A percentile compares a stretch with the other conserved stretches of the same genome.
These are phyloP conservation scores for Gopherus flavomarginatus DNA, from an alignment of 2,113 vertebrate genomes.

Conservation along the genomic window DNA sequence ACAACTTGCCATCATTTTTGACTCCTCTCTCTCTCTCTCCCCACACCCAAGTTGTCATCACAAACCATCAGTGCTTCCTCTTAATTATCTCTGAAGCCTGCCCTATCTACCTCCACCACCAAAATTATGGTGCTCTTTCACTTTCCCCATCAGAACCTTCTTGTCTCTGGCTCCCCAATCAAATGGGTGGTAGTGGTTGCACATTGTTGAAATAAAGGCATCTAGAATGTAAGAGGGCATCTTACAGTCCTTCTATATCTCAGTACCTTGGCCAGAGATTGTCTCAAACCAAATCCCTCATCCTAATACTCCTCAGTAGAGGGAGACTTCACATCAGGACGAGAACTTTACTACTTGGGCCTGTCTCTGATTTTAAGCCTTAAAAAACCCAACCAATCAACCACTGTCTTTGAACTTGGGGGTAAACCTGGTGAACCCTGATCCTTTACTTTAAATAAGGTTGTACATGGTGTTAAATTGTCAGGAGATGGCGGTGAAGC, in stretches of 20 bases:
- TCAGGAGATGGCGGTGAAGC: background rate
- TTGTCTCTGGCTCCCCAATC: background rate
- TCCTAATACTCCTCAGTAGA: background rate
- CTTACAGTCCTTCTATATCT: slow-evolving; percentile 4
- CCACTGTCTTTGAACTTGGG: background rate
- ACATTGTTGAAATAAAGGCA: background rate
- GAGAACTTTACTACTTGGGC: slow-evolving; percentile 41
- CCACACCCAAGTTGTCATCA: background rate
- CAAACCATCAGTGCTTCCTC: background rate
- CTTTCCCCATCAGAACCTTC: rapidly evolving
- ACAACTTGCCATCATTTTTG: background rate
- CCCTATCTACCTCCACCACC: rapidly evolving
- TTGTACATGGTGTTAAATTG: slow-evolving; percentile 30
- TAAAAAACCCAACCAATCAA: slow-evolving; percentile 47
- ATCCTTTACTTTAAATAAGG: slow-evolving; percentile 59
- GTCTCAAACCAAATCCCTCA: slow-evolving; percentile 42
- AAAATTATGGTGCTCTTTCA: background rate
- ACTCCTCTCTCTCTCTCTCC: background rate
- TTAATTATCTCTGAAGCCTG: background rate
- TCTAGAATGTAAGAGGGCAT: background rate
- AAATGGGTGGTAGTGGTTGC: background rate
- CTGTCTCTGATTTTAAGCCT: slow-evolving; percentile 64
- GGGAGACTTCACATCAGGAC: slow-evolving; percentile 31
- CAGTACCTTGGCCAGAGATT: slow-evolving; percentile 48
- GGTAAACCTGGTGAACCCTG: slow-evolving; percentile 15